phyloP scores from a whole-genome alignment of 2,888 invertebrate species.

The Quadroppia sp. region DNA sequence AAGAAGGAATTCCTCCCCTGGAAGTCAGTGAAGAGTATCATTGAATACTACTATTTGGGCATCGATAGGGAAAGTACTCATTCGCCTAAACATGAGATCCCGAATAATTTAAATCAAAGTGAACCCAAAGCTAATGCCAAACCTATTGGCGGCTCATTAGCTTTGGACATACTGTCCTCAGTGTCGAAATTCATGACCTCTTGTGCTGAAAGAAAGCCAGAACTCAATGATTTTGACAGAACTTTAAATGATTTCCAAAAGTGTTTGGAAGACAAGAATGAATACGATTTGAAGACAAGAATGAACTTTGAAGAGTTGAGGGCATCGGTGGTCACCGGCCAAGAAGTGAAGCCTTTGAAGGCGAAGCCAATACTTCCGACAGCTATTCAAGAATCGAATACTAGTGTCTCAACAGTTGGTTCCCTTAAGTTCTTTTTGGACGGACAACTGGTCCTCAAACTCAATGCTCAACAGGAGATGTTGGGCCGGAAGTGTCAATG shows the following conservation, averaged over 20 bases:
- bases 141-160: neutral
- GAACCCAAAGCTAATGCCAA: neutral
- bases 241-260: neutral
- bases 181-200: conserved; percentile 20
- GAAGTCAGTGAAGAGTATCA: conserved; percentile 48
- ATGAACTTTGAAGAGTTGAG: neutral
- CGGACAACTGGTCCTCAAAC: conserved; percentile 48
- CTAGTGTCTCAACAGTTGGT: conserved; percentile 38
- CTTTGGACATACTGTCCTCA: neutral
- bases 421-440: conserved; percentile 46
- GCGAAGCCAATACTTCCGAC: conserved; percentile 42
- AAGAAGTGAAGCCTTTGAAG: conserved; percentile 42
- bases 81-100: conserved; percentile 8
- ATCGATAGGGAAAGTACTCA: conserved; percentile 19
- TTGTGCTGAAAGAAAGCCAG: neutral
- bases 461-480: conserved; percentile 48
- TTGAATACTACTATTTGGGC: conserved; percentile 47
- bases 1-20: conserved; percentile 49
- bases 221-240: neutral
- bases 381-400: conserved; percentile 26
- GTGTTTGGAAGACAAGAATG: neutral
- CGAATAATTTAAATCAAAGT: neutral
- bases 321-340: conserved; percentile 2
- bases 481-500: conserved; percentile 47
- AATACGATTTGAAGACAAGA: neutral